phyloP scores from a whole-genome alignment of 1,140 invertebrate genomes.

The Linepithema humile region DNA sequence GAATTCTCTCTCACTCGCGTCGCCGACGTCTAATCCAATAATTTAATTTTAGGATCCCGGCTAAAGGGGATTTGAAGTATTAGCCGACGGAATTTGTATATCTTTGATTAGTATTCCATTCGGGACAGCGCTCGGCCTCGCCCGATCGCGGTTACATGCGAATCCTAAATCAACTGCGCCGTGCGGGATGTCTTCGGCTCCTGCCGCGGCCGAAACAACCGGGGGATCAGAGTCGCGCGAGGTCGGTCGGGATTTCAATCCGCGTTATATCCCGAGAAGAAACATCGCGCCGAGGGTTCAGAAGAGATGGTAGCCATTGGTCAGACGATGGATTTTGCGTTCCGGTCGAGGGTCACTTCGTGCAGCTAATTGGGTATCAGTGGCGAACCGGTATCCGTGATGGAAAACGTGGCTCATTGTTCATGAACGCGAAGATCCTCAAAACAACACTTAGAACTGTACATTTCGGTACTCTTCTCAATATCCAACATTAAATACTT shows the following conservation, averaged over 20 bases:
- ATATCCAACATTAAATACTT: not conserved
- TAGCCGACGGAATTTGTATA: conserved; percentile 84
- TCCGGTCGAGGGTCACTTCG: conserved; percentile 33
- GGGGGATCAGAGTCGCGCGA: conserved; percentile 57
- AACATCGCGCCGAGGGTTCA: conserved; percentile 44
- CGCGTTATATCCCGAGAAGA: conserved; percentile 62
- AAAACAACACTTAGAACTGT: conserved; percentile 14
- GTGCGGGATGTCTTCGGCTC: conserved; percentile 57
- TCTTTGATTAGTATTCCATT: conserved; percentile 85
- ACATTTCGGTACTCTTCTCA: not conserved
- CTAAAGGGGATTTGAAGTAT: conserved; percentile 84
- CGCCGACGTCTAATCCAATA: conserved; percentile 83
- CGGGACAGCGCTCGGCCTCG: conserved; percentile 75
- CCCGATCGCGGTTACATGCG: conserved; percentile 81
- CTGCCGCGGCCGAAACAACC: conserved; percentile 46
- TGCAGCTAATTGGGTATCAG: conserved; percentile 54
- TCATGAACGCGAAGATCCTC: not conserved
- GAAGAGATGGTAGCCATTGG: conserved; percentile 43
- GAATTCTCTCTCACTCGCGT: conserved; percentile 44
- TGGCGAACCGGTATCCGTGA: not conserved
- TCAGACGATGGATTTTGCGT: conserved; percentile 55
- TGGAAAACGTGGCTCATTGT: conserved; percentile 21
- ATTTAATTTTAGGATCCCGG: conserved; percentile 83
- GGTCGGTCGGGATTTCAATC: conserved; percentile 60
- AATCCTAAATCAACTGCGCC: conserved; percentile 81